Evolutionary conservation across 2,888 invertebrate genomes (phyloP), one percentile per base, ranked within the genome.

Genomic region (Lamellibrachia columna): DNA sequence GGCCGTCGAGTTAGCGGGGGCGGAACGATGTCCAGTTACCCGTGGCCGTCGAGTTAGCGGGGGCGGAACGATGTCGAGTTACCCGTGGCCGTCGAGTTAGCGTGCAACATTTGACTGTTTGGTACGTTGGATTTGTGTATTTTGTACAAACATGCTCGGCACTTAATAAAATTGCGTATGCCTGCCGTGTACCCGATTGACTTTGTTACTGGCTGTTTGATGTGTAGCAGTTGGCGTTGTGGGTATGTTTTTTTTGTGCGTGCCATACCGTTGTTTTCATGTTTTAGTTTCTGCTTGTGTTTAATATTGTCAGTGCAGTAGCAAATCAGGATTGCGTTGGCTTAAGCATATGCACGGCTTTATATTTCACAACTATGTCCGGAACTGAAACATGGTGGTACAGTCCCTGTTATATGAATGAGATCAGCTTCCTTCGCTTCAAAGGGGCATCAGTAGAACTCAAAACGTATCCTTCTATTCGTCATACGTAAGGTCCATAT

Each of bases 201-300:
- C n/a, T 75, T 75, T 75, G 75, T 75, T 75, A 75, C 60, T 3
- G 60, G 22, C 9, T 15, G 60, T 60, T 75, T n/a, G 75, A 75
- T 75, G 11, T 75, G n/a, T n/a, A 75, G 75, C 22, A 75, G n/a
- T n/a, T 75, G 3, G 40, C n/a, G 75, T 75, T 58, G 58, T 58
- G 58, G 11, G 75, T 22, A 4, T 75, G 75, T 75, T 75, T 75
- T 75, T 75, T n/a, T n/a, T 75, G 22, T 75, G 75, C n/a, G 75
- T 75, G 75, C 75, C 75, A 75, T 75, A 75, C 75, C 75, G 40
- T 75, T 75, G 75, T 75, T 75, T 75, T 75, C 75, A 6, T 75
- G 75, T 75, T 75, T 75, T 75, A 22, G 75, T 75, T 75, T 75
- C 75, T 75, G 22, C 75, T 75, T 75, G 22, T 75, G 75, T 75